Evolutionary conservation across 2,797 vertebrate genomes (phyloP).

Genomic region (Pterois miles): DNA sequence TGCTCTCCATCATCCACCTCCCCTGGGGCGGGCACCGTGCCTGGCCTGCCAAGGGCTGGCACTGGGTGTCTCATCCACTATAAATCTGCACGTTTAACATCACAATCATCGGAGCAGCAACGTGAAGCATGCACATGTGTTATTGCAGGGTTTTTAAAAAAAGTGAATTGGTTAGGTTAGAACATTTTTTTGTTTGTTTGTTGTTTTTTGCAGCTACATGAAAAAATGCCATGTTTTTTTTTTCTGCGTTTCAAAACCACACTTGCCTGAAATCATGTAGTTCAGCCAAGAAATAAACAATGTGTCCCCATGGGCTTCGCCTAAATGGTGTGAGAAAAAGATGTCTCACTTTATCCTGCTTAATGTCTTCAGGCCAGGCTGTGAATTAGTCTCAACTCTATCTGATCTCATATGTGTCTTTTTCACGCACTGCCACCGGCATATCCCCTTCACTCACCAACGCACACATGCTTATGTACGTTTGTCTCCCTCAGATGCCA

Average conservation of each 20-base stretch:
- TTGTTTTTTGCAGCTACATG: constrained; percentile 2
- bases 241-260: constrained; percentile 19
- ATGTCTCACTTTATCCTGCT: constrained; percentile 79
- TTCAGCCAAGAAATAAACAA: constrained; percentile 70
- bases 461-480: constrained; percentile 38
- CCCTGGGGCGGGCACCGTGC: constrained; percentile 75
- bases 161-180: background rate
- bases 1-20: constrained; percentile 84
- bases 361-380: constrained; percentile 68
- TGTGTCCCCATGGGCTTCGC: constrained; percentile 68
- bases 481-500: constrained; percentile 71
- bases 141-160: background rate
- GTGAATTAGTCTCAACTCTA: constrained; percentile 74
- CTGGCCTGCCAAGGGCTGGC: constrained; percentile 75
- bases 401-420: constrained; percentile 76
- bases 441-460: constrained; percentile 52
- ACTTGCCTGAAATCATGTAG: constrained; percentile 51
- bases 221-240: constrained; percentile 15
- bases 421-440: constrained; percentile 66
- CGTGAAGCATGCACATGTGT: constrained; percentile 7
- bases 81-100: constrained; percentile 78
- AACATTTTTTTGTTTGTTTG: background rate
- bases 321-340: constrained; percentile 77
- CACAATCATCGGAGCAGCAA: constrained; percentile 48
- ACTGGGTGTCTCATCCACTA: constrained; percentile 73